A percentile compares a stretch with the other conserved stretches of the same genome.
phyloP scores from a whole-genome alignment of 1,140 invertebrate genomes.

The Trichogramma pretiosum region DNA sequence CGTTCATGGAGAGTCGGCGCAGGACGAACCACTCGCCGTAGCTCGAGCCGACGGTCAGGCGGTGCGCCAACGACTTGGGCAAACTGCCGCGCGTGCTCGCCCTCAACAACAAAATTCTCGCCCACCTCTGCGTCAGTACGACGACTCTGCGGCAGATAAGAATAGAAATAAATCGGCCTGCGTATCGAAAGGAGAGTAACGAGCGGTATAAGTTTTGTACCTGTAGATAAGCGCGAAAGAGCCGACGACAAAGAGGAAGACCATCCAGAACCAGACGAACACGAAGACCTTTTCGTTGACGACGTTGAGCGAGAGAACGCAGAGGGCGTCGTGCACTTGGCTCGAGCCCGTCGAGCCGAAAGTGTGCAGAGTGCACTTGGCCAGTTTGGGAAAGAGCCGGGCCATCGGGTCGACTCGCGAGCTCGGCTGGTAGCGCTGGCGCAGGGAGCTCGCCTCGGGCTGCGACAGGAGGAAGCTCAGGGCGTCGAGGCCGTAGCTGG shows the following conservation, averaged over 20 bases:
- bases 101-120: slow-evolving; percentile 49
- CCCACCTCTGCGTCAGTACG: slow-evolving; percentile 41
- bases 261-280: slow-evolving; percentile 51
- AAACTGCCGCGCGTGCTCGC: slow-evolving; percentile 40
- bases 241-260: slow-evolving; percentile 41
- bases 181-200: neutral
- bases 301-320: slow-evolving; percentile 51
- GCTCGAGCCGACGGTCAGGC: slow-evolving; percentile 24
- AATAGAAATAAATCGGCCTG: neutral
- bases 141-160: slow-evolving; percentile 40
- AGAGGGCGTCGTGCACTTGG: slow-evolving; percentile 45
- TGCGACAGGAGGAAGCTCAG: too few relatives aligned
- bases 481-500: slow-evolving; percentile 60
- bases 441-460: slow-evolving; percentile 48
- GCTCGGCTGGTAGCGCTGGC: slow-evolving; percentile 30
- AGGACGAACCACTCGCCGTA: slow-evolving; percentile 44
- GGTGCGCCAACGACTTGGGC: slow-evolving; percentile 22
- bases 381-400: slow-evolving; percentile 63
- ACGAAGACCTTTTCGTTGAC: slow-evolving; percentile 52
- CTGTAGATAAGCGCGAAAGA: slow-evolving; percentile 39
- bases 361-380: slow-evolving; percentile 64
- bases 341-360: slow-evolving; percentile 33
- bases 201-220: slow-evolving; percentile 13
- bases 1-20: slow-evolving; percentile 35
- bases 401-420: slow-evolving; percentile 48